Conservation (phyloP, 2,113 vertebrate species). For the Neogobius melanostomus region DNA sequence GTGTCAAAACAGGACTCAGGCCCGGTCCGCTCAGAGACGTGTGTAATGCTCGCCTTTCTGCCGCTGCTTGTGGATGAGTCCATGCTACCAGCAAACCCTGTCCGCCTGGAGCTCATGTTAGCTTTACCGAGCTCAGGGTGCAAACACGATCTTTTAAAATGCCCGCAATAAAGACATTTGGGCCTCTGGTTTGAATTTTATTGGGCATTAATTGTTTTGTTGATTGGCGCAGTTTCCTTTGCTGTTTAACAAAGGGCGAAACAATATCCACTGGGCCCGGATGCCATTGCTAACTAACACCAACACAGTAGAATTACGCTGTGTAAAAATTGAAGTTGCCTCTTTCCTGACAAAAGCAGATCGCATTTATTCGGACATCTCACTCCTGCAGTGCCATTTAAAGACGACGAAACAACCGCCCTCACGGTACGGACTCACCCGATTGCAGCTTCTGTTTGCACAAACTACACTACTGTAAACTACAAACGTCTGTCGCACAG, state of each 20-base stretch:
- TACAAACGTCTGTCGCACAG: constrained; percentile 53
- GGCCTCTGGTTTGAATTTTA: background rate
- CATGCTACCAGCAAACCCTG: constrained; percentile 60
- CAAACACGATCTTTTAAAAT: background rate
- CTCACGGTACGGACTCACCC: constrained; percentile 28
- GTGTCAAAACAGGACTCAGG: constrained; percentile 62
- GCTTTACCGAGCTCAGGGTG: constrained; percentile 21
- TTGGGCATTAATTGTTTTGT: too few relatives aligned
- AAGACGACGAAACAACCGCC: background rate
- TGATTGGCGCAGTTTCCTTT: constrained; percentile 8
- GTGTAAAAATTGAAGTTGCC: background rate
- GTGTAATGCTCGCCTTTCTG: constrained; percentile 71
- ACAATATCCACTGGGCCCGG: constrained; percentile 42
- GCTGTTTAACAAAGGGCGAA: constrained; percentile 15
- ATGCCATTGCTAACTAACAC: constrained; percentile 33
- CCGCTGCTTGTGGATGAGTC: constrained; percentile 49
- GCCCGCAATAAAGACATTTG: background rate
- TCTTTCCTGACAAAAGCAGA: too few relatives aligned
- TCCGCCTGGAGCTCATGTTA: constrained; percentile 64
- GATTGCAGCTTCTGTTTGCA: constrained; percentile 24
- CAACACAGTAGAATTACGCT: constrained; percentile 25
- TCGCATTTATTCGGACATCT: background rate
- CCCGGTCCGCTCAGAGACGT: constrained; percentile 52
- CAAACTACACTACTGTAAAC: constrained; percentile 4
- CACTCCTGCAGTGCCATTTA: background rate